Base-by-base conservation (phyloP, 2,888 invertebrate species). In the Drosophila siamana region DNA sequence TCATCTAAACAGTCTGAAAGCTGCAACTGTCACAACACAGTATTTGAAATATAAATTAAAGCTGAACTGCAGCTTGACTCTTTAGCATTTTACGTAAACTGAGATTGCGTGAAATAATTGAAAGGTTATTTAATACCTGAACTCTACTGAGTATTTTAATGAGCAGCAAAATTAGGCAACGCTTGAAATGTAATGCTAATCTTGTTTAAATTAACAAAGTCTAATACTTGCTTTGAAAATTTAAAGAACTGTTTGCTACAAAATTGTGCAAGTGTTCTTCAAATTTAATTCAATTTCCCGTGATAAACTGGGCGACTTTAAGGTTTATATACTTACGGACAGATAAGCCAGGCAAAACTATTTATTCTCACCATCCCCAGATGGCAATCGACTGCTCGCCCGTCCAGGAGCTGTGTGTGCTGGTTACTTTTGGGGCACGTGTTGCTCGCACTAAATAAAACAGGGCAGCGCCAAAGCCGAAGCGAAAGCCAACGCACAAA, bases 391-490 rank as follows among this genome's bases (percentile, higher is more conserved):
- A 8, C n/a, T 38, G 2, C 26, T 13, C 15, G n/a, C 2, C n/a
- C 15, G n/a, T 3, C n/a, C 30, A 26, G 13, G 3, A 46, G 26
- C 15, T 16, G 47, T 38, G 19, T 16, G 47, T 38, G 19, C 1
- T 52, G 28, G 11, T 24, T 30, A 16, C 38, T 40, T 47, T 62
- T 56, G 2, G 24, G 50, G 46, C 59, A 66, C 55, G 70, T 70
- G 70, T 55, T 69, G 40, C 26, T 47, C 22, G 15, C 69, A 47
- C 13, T n/a, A 46, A 55, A 55, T 50, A 36, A 57, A 59, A 28
- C 41, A 61, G 54, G 33, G 16, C 56, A 36, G 44, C 43, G 52
- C 43, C 38, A 36, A 26, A 33, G n/a, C 33, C n/a, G 9, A 9
- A 8, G 28, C 28, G 3, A 36, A 26, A 33, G n/a, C 33, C n/a